Conservation (phyloP, 2,797 vertebrate species). For the Myripristis murdjan region DNA sequence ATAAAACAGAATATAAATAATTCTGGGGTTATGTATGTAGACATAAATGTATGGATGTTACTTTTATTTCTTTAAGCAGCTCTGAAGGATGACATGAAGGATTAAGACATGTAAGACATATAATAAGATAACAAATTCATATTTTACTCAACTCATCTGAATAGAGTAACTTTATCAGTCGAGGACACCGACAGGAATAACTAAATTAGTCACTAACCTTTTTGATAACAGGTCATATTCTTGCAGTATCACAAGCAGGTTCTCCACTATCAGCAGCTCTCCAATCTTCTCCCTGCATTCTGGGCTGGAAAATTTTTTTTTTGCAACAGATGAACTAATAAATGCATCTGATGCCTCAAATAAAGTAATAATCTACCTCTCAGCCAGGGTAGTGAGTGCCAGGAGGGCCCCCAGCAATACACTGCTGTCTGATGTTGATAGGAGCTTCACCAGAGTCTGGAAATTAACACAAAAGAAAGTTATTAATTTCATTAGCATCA, state of each 20-base stretch:
- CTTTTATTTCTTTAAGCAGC: too few relatives aligned
- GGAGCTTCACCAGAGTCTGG: conserved; percentile 90
- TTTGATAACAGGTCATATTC: conserved; percentile 92
- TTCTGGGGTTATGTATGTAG: too few relatives aligned
- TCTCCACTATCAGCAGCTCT: conserved; percentile 88
- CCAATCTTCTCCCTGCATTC: conserved; percentile 90
- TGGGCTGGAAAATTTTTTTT: too few relatives aligned
- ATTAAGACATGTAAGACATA: too few relatives aligned
- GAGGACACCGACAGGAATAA: background rate
- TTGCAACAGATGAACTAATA: background rate
- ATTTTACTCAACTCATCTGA: too few relatives aligned
- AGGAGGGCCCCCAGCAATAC: conserved; percentile 90
- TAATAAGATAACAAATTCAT: too few relatives aligned
- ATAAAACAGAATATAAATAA: too few relatives aligned
- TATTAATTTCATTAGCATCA: background rate
- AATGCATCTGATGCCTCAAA: conserved; percentile 5
- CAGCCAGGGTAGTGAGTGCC: conserved; percentile 89
- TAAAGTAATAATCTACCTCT: conserved; percentile 83
- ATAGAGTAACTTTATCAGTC: too few relatives aligned
- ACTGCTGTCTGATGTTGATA: conserved; percentile 87
- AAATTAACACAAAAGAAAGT: conserved; percentile 32
- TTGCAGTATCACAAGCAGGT: conserved; percentile 90
- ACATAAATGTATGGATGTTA: too few relatives aligned
- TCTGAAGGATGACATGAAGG: too few relatives aligned
- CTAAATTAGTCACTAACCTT: conserved; percentile 80